phyloP scores from a whole-genome alignment of 2,888 invertebrate genomes.

The Parascotia fuliginaria region DNA sequence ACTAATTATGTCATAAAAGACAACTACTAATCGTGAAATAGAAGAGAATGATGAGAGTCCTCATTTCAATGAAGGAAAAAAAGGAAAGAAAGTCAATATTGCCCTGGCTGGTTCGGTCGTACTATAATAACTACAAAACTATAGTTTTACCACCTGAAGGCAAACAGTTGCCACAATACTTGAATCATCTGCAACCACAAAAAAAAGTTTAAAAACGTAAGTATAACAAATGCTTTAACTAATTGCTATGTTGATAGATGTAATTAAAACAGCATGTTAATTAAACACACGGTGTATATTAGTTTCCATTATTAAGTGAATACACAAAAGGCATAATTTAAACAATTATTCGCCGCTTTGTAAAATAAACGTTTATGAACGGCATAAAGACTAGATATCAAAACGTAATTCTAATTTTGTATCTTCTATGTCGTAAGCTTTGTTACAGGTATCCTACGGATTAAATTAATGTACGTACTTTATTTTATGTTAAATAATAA shows the following conservation, averaged over 20 bases:
- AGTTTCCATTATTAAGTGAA: background rate
- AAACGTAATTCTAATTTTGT: constrained; percentile 17
- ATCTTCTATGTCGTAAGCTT: background rate
- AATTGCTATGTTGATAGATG: background rate
- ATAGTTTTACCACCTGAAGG: no score
- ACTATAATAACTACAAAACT: background rate
- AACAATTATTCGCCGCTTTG: constrained; percentile 25
- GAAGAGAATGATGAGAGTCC: no score
- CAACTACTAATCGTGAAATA: no score
- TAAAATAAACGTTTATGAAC: constrained; percentile 20
- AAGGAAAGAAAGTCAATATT: no score
- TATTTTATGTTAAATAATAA: no score
- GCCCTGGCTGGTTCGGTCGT: no score
- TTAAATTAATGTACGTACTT: background rate
- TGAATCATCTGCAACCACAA: no score
- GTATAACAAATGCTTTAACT: background rate
- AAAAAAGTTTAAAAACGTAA: background rate
- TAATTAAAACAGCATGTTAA: background rate
- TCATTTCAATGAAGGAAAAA: no score
- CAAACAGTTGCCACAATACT: no score
- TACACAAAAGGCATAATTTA: constrained; percentile 16
- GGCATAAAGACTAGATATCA: constrained; percentile 20
- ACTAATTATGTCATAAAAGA: no score
- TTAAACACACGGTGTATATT: background rate
- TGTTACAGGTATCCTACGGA: background rate